Evolutionary conservation across 2,888 invertebrate genomes (phyloP).

Genomic region (Schizaphis graminum): DNA sequence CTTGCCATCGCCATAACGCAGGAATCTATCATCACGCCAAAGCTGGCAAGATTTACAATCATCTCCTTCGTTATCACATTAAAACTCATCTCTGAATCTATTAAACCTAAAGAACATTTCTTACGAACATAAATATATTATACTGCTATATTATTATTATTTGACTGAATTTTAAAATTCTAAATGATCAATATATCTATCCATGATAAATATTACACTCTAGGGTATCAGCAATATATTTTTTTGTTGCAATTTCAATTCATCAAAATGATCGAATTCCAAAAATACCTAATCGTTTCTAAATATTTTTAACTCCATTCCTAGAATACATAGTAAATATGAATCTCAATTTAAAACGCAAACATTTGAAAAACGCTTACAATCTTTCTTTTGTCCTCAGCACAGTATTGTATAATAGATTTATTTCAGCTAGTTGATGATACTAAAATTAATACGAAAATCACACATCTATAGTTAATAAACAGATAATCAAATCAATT

Average conservation of each 20-base stretch:
- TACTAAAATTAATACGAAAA: not conserved
- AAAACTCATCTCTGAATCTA: not conserved
- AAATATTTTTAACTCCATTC: not conserved
- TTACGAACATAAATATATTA: not conserved
- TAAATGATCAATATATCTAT: too few relatives aligned
- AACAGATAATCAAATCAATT: not conserved
- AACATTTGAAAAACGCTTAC: not conserved
- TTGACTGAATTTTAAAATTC: too few relatives aligned
- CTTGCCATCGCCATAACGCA: not conserved
- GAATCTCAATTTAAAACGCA: not conserved
- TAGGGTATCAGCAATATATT: too few relatives aligned
- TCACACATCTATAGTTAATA: too few relatives aligned
- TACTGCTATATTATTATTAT: not conserved
- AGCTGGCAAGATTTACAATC: not conserved
- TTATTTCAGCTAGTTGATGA: not conserved
- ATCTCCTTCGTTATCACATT: not conserved
- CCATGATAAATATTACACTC: too few relatives aligned
- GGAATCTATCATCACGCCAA: not conserved
- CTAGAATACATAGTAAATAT: not conserved
- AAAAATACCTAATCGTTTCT: not conserved
- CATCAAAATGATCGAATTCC: not conserved
- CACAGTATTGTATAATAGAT: not conserved
- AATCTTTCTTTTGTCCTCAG: not conserved
- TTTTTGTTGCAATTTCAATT: not conserved
- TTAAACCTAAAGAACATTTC: not conserved